A percentile compares a stretch with the other conserved stretches of the same genome.
Conservation (phyloP, 2,888 invertebrate genomes). For the Synergus itoensis region DNA sequence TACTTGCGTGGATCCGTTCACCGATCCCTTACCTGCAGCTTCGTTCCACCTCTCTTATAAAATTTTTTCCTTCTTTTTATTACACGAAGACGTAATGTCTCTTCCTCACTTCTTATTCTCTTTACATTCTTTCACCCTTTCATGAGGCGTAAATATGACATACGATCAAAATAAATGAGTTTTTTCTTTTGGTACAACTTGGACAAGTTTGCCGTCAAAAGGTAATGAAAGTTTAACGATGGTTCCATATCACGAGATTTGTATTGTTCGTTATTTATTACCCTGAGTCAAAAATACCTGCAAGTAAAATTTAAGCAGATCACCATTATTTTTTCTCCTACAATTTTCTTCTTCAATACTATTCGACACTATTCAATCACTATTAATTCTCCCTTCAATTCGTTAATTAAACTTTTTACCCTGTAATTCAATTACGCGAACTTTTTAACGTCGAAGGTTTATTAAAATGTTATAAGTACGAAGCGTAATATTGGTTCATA, state of each 20-base stretch:
- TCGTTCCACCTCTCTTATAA: slow-evolving; percentile 6
- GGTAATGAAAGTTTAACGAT: slow-evolving; percentile 14
- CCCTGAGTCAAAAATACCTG: not conserved
- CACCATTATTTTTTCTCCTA: not conserved
- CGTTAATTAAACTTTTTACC: no score
- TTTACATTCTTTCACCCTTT: slow-evolving; percentile 13
- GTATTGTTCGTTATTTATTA: not conserved
- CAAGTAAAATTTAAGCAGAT: not conserved
- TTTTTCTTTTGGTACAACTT: slow-evolving; percentile 1
- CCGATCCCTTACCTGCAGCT: not conserved
- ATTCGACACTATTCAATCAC: no score
- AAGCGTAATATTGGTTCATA: not conserved
- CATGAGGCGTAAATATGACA: slow-evolving; percentile 17
- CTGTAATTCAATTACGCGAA: no score
- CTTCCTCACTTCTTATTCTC: slow-evolving; percentile 14
- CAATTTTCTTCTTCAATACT: not conserved
- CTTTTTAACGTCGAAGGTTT: no score
- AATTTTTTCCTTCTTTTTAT: slow-evolving; percentile 13
- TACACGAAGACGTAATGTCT: slow-evolving; percentile 16
- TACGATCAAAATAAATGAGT: slow-evolving; percentile 18
- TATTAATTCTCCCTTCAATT: no score
- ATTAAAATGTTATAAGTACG: no score
- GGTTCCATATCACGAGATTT: not conserved
- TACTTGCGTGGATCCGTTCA: slow-evolving; percentile 6
- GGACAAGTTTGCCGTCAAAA: not conserved